Percentiles rank a stretch among this genome's conserved stretches.
Conservation (phyloP, 2,888 invertebrate species). For the Amaurobius ferox region DNA sequence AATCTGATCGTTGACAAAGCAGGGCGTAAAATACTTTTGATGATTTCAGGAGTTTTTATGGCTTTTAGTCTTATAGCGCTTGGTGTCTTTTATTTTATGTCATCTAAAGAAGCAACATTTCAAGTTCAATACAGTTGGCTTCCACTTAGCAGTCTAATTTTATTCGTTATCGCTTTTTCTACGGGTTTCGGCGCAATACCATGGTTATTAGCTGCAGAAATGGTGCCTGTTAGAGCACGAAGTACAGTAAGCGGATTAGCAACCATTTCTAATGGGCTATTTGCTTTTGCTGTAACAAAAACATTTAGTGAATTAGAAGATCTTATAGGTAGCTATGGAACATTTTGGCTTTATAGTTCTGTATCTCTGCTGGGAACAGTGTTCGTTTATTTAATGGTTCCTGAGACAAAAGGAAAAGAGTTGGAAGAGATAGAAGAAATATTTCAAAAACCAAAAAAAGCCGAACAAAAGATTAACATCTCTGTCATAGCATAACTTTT, state of each 20-base stretch:
- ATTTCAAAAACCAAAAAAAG: conserved; percentile 21
- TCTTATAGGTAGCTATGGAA: conserved; percentile 29
- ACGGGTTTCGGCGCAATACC: conserved; percentile 90
- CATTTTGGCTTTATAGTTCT: conserved; percentile 87
- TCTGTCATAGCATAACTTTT: background rate
- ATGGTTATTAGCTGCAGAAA: conserved; percentile 94
- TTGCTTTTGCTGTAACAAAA: conserved; percentile 92
- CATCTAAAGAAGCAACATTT: conserved; percentile 75
- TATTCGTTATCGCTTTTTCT: conserved; percentile 91
- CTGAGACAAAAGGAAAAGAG: conserved; percentile 94
- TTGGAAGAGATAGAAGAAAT: conserved; percentile 89
- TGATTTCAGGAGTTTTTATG: conserved; percentile 84
- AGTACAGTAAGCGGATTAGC: conserved; percentile 92
- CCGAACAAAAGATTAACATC: background rate
- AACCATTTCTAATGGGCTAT: conserved; percentile 92
- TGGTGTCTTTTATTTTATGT: conserved; percentile 84
- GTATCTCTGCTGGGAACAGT: conserved; percentile 89
- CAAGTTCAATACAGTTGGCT: conserved; percentile 80
- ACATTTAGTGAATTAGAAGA: conserved; percentile 81
- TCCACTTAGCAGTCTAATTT: conserved; percentile 87
- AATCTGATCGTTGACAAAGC: conserved; percentile 91
- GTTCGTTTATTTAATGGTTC: conserved; percentile 88
- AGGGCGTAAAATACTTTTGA: conserved; percentile 91
- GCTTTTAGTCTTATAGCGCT: conserved; percentile 84
- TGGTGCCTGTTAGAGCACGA: conserved; percentile 89